phyloP scores from a whole-genome alignment of 2,797 vertebrate genomes.

The Amblyopsis hoosieri region DNA sequence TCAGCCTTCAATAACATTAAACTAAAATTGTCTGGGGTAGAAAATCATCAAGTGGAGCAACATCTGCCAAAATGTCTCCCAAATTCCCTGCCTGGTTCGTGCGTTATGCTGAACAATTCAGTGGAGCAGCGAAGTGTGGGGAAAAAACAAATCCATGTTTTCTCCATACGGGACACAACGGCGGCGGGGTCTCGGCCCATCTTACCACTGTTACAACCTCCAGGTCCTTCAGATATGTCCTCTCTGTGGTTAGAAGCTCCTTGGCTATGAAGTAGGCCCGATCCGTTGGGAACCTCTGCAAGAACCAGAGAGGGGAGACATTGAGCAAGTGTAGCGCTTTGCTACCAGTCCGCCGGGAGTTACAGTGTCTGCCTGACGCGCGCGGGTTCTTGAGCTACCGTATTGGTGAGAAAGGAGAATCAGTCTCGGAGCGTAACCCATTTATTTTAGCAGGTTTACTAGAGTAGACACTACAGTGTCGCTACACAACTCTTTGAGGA shows the following conservation, averaged over 20 bases:
- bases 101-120: slow-evolving; percentile 41
- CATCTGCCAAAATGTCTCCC: slow-evolving; percentile 52
- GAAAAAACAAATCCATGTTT: slow-evolving; percentile 55
- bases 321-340: background rate
- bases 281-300: slow-evolving; percentile 90
- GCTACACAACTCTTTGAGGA: slow-evolving; percentile 14
- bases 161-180: slow-evolving; percentile 42
- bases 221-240: slow-evolving; percentile 93
- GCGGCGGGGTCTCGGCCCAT: slow-evolving; percentile 15
- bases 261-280: slow-evolving; percentile 95
- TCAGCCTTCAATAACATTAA: slow-evolving; percentile 36
- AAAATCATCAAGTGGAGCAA: slow-evolving; percentile 38
- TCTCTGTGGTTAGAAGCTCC: slow-evolving; percentile 90
- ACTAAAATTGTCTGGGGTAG: slow-evolving; percentile 17
- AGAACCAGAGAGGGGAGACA: slow-evolving; percentile 15
- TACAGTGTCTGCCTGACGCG: background rate
- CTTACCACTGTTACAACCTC: slow-evolving; percentile 94
- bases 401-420: background rate
- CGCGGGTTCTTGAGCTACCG: slow-evolving; percentile 1
- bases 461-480: slow-evolving; percentile 24
- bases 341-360: background rate
- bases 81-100: slow-evolving; percentile 41
- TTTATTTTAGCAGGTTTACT: slow-evolving; percentile 16
- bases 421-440: slow-evolving; percentile 10
- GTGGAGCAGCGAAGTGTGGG: slow-evolving; percentile 42